A percentile compares a stretch with the other conserved stretches of the same genome.
Evolutionary conservation across 2,888 invertebrate species (phyloP).

Genomic region (Acleris holmiana): DNA sequence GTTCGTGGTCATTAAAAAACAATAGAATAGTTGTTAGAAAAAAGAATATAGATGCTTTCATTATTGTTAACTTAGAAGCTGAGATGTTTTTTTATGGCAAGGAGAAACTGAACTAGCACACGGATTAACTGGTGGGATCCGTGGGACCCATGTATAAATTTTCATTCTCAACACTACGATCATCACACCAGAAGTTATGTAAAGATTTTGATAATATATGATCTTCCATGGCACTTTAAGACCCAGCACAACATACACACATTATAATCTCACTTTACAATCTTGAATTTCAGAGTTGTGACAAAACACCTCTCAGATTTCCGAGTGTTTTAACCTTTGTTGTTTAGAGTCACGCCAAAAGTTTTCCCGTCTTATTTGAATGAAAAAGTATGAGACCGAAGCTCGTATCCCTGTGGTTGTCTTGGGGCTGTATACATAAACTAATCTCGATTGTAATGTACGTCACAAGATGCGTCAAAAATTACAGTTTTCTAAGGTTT

Average conservation of each 20-base stretch:
- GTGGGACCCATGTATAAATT: too few species aligned
- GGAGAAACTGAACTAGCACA: too few species aligned
- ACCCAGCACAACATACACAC: slow-evolving; percentile 10
- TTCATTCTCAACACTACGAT: too few species aligned
- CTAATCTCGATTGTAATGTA: too few species aligned
- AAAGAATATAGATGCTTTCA: too few species aligned
- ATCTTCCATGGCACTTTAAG: background rate
- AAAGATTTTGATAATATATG: background rate
- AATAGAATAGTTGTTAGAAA: background rate
- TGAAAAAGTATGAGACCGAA: background rate
- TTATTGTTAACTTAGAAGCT: too few species aligned
- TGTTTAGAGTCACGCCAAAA: slow-evolving; percentile 61
- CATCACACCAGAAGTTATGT: too few species aligned
- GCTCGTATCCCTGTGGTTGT: slow-evolving; percentile 2
- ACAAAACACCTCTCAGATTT: slow-evolving; percentile 28
- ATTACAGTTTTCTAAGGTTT: too few species aligned
- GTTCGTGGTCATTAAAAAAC: slow-evolving; percentile 12
- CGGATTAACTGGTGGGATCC: too few species aligned
- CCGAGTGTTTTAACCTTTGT: slow-evolving; percentile 53
- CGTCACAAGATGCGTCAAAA: too few species aligned
- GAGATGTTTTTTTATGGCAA: too few species aligned
- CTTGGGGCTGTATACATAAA: too few species aligned
- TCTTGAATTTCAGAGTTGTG: slow-evolving; percentile 59
- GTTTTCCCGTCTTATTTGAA: background rate
- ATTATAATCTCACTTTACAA: slow-evolving; percentile 25